These are phyloP conservation scores for Axinella damicornis DNA, from an alignment of 37 sponge, comb jelly and placozoan species.

Conservation along the genomic window DNA sequence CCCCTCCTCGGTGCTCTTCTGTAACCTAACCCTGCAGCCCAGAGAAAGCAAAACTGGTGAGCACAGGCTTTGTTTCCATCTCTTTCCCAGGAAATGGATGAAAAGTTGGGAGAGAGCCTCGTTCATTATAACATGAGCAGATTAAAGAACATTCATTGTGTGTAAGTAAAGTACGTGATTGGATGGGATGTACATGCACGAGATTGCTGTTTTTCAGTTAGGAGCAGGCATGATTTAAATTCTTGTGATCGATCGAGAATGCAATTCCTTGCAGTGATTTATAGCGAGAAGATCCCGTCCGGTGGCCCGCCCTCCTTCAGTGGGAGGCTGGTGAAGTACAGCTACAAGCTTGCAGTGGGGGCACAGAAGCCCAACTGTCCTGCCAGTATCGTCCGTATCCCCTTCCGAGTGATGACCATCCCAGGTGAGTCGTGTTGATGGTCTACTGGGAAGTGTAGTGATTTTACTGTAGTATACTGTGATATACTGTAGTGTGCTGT, in stretches of 20 bases:
- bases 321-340: slow-evolving; percentile 85
- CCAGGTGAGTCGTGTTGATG: too few relatives aligned
- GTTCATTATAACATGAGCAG: too few relatives aligned
- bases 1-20: slow-evolving; percentile 72
- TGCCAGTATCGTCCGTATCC: slow-evolving; percentile 70
- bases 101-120: too few relatives aligned
- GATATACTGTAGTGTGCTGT: not conserved
- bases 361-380: slow-evolving; percentile 72
- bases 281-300: slow-evolving; percentile 76
- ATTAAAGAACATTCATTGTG: too few relatives aligned
- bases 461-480: not conserved
- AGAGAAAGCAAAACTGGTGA: slow-evolving; percentile 81
- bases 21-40: slow-evolving; percentile 79
- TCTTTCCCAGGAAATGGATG: too few relatives aligned
- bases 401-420: slow-evolving; percentile 81
- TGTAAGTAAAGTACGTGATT: too few relatives aligned
- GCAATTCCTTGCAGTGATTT: slow-evolving; percentile 50
- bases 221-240: too few relatives aligned
- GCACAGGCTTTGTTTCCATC: too few relatives aligned
- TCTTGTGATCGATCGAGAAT: too few relatives aligned
- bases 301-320: slow-evolving; percentile 87
- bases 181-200: too few relatives aligned
- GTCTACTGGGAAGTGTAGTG: not conserved
- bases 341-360: slow-evolving; percentile 90
- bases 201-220: too few relatives aligned